A percentile compares a stretch with the other conserved stretches of the same genome.
Evolutionary conservation across 2,113 vertebrate genomes (phyloP).

Genomic region (Sclerurus mexicanus): DNA sequence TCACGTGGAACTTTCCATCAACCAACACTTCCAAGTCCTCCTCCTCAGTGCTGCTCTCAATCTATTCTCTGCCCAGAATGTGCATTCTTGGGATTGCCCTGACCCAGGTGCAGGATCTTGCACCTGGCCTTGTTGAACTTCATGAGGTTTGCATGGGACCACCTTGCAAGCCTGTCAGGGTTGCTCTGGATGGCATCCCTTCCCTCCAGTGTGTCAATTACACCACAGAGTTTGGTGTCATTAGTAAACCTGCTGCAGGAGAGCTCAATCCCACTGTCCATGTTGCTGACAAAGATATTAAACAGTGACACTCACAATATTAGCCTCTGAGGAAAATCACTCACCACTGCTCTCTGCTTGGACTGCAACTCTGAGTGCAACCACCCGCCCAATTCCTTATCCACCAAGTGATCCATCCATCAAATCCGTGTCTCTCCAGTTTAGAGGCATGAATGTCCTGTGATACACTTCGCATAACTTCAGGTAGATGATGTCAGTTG

Average conservation of each 20-base stretch:
- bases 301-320: neutral
- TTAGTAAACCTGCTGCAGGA: neutral
- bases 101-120: neutral
- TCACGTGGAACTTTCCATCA: neutral
- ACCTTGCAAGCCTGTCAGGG: neutral
- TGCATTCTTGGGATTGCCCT: neutral
- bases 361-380: neutral
- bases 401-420: neutral
- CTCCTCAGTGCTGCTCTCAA: neutral
- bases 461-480: neutral
- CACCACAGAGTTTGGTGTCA: neutral
- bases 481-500: neutral
- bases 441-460: neutral
- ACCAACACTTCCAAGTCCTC: neutral
- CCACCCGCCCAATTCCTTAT: neutral
- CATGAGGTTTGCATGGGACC: neutral
- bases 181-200: neutral
- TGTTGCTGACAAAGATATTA: neutral
- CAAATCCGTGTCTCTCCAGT: neutral
- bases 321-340: neutral
- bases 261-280: neutral
- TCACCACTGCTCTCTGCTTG: neutral
- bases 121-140: neutral
- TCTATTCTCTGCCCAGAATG: neutral
- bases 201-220: neutral